Percentiles rank a stretch among this genome's conserved stretches.
phyloP scores from a whole-genome alignment of 2,113 vertebrate genomes.

The Triplophysa siluroides region DNA sequence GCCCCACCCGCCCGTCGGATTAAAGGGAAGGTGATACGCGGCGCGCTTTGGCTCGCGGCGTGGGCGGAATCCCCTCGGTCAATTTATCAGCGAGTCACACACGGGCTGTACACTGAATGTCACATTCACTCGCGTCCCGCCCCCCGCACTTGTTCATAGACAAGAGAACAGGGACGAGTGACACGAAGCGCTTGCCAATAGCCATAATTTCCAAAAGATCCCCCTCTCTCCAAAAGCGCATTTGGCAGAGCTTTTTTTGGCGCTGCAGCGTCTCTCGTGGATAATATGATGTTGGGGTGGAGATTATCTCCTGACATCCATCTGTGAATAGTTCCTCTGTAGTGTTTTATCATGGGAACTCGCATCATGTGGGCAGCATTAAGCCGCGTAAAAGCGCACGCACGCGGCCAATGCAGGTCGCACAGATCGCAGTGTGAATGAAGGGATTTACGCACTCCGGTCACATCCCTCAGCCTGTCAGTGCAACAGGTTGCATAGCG shows the following conservation, averaged over 20 bases:
- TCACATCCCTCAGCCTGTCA: conserved; percentile 37
- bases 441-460: conserved; percentile 11
- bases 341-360: conserved; percentile 13
- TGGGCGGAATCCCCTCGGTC: conserved; percentile 52
- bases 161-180: conserved; percentile 11
- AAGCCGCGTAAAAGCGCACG: not conserved
- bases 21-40: conserved; percentile 37
- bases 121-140: conserved; percentile 46
- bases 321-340: conserved; percentile 7
- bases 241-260: not conserved
- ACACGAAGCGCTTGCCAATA: conserved; percentile 37
- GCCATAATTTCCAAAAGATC: conserved; percentile 23
- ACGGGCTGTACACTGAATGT: conserved; percentile 49
- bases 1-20: conserved; percentile 25
- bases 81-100: conserved; percentile 49
- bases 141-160: conserved; percentile 33
- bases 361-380: conserved; percentile 9
- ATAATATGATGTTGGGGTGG: conserved; percentile 3
- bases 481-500: conserved; percentile 48
- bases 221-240: not conserved
- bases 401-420: conserved; percentile 3
- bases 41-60: conserved; percentile 36
- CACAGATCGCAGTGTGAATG: not conserved
- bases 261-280: conserved; percentile 21
- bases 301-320: conserved; percentile 25